Evolutionary conservation across 2,797 vertebrate species (phyloP), one percentile per base, ranked within the genome.

Genomic region (Chromobotia macracanthus): DNA sequence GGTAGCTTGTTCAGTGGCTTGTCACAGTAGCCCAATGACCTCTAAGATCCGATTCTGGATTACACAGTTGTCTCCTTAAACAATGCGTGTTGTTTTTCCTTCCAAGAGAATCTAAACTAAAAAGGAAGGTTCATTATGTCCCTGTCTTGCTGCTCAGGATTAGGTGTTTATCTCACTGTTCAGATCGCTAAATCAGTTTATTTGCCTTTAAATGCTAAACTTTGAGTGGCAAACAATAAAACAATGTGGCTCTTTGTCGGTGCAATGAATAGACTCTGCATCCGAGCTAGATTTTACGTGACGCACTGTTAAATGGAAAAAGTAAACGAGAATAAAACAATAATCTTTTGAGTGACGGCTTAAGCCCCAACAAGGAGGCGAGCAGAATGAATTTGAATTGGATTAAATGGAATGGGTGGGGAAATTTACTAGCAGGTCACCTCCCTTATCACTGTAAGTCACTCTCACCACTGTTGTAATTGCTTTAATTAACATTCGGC

Each of bases 401-500:
- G 88, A 91, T 90, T 90, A 89, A 91, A 91, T 87, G 87, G 87
- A 85, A 83, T 88, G 86, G 87, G 88, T 81, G 88, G 86, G 88
- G 88, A 88, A 87, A 91, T 90, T 31, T 90, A 91, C 87, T 88
- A 82, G 85, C 88, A 88, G 91, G 91, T 93, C 90, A 91, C 82
- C 88, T 84, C 88, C 87, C 85, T 87, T 88, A 90, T 90, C 87
- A 87, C 85, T 82, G 72, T 84, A 84, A 91, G 84, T 90, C 89
- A 90, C 89, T 90, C 86, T 80, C 72, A 79, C 84, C 83, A 85
- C 84, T 84, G 83, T 83, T 89, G 87, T 90, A 91, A 94, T 92
- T 88, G 88, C 79, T 88, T 89, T 92, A 92, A 92, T 92, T 91
- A 92, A 90, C 82, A 83, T 86, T 89, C 87, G 86, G 90, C 75